A percentile compares a stretch with the other conserved stretches of the same genome.
Conservation (phyloP, 2,113 vertebrate genomes). For the Malurus cyaneus region DNA sequence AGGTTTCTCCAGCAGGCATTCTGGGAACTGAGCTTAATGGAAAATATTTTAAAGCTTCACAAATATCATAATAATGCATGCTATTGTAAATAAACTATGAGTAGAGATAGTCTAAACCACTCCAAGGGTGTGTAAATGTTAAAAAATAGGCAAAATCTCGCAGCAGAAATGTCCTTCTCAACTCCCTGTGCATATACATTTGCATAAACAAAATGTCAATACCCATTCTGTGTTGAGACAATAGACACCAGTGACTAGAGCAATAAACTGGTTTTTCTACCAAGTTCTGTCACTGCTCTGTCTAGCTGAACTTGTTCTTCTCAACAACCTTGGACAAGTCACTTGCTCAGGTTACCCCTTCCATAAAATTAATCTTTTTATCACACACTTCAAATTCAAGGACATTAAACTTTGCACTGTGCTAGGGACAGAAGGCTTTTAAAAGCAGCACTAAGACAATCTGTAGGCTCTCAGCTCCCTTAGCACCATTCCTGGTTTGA, state of each 20-base stretch:
- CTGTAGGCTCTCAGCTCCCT: neutral
- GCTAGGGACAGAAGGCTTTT: neutral
- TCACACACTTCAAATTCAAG: conserved; percentile 11
- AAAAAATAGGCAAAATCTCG: neutral
- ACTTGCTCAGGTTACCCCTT: neutral
- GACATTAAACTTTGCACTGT: neutral
- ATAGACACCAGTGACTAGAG: neutral
- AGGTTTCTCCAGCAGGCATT: neutral
- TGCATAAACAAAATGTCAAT: neutral
- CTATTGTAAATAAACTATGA: neutral
- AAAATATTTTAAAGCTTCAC: neutral
- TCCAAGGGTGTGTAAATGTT: neutral
- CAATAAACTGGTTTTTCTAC: neutral
- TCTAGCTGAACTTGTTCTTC: neutral
- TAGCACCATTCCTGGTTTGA: neutral
- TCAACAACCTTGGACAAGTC: neutral
- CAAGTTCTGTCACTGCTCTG: neutral
- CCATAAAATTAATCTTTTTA: conserved; percentile 40
- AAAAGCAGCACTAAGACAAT: neutral
- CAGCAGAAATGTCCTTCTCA: neutral
- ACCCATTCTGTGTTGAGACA: neutral
- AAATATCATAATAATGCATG: neutral
- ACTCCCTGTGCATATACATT: neutral
- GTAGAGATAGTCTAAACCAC: neutral
- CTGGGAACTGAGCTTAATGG: neutral